These are phyloP conservation scores for Apocheima hispidaria DNA, from an alignment of 2,888 invertebrate genomes.

Conservation along the genomic window DNA sequence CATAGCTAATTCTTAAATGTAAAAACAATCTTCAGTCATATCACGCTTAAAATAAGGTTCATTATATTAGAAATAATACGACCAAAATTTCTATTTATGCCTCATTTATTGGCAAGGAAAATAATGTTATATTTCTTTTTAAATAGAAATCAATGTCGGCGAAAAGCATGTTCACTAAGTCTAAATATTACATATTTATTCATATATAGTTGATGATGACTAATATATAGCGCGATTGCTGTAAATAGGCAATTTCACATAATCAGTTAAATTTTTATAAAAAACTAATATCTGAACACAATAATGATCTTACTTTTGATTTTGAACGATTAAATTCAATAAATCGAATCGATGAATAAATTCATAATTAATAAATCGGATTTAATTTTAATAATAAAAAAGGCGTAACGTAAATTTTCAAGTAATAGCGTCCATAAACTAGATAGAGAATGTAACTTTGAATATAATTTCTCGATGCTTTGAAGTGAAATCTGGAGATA, in stretches of 20 bases:
- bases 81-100: slow-evolving; percentile 57
- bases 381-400: no score
- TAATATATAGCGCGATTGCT: slow-evolving; percentile 65
- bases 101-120: slow-evolving; percentile 69
- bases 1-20: no score
- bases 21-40: neutral
- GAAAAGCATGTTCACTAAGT: slow-evolving; percentile 73
- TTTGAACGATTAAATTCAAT: neutral
- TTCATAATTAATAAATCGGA: no score
- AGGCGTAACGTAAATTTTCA: no score
- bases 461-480: no score
- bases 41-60: neutral
- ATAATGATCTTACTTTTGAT: neutral
- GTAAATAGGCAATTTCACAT: slow-evolving; percentile 44
- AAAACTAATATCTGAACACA: neutral
- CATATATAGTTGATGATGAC: slow-evolving; percentile 75
- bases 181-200: slow-evolving; percentile 69
- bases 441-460: no score
- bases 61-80: slow-evolving; percentile 45
- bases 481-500: no score
- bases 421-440: no score
- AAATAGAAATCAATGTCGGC: slow-evolving; percentile 67
- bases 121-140: slow-evolving; percentile 56
- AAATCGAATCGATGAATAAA: neutral
- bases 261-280: neutral